A percentile compares a stretch with the other conserved stretches of the same genome.
Evolutionary conservation across 92 coral and sea anemone species (phyloP).

Genomic region (Siderastrea radians): DNA sequence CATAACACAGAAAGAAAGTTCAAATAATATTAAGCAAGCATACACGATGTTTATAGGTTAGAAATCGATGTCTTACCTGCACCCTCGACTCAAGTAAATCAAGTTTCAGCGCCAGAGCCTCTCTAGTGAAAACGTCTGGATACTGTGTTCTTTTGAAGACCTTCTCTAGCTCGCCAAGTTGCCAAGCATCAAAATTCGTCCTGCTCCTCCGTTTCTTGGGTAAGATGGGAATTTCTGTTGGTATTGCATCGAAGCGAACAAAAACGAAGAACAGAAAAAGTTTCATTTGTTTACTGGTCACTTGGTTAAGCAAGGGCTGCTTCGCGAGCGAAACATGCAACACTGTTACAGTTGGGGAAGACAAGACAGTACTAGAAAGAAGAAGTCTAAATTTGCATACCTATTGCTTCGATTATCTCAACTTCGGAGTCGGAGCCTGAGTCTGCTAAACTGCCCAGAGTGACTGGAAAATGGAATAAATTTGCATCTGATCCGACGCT

Average conservation of each 20-base stretch:
- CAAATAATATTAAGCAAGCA: neutral
- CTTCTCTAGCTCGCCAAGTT: slow-evolving; percentile 95
- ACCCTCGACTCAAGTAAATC: slow-evolving; percentile 94
- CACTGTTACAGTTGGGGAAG: neutral
- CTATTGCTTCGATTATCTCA: slow-evolving; percentile 85
- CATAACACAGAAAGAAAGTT: neutral
- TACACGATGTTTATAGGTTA: neutral
- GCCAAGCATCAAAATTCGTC: slow-evolving; percentile 98
- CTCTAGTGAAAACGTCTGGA: slow-evolving; percentile 95
- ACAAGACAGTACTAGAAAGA: neutral
- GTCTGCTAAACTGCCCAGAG: slow-evolving; percentile 37
- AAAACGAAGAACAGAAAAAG: neutral
- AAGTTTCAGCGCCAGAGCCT: slow-evolving; percentile 93
- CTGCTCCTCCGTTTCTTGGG: slow-evolving; percentile 95
- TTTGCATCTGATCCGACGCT: slow-evolving; percentile 41
- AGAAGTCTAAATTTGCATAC: slow-evolving; percentile 43
- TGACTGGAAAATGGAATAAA: slow-evolving; percentile 47
- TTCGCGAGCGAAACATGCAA: neutral
- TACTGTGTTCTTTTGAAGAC: slow-evolving; percentile 94
- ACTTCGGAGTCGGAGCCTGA: slow-evolving; percentile 78
- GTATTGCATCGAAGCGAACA: slow-evolving; percentile 10
- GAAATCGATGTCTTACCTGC: slow-evolving; percentile 67
- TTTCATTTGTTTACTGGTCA: neutral
- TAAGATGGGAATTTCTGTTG: slow-evolving; percentile 84
- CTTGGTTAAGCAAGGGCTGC: neutral